Conservation (phyloP, 2,888 invertebrate genomes). For the Drosophila paramelanica region DNA sequence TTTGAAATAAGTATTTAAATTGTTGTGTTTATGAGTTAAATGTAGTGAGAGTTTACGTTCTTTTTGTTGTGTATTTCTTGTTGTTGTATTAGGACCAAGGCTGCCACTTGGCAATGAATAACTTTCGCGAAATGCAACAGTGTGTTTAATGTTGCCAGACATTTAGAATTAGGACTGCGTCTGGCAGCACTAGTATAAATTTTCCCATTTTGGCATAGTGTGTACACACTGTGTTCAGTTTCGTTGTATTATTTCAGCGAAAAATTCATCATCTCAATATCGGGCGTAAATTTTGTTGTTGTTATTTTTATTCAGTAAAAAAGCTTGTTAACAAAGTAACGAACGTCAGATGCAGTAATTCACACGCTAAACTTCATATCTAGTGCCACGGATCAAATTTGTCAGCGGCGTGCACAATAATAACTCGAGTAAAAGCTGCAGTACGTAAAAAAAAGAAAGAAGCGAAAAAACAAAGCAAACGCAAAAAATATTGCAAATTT, state of each 20-base stretch:
- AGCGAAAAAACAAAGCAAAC: slow-evolving; percentile 47
- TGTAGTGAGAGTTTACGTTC: slow-evolving; percentile 28
- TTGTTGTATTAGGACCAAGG: slow-evolving; percentile 25
- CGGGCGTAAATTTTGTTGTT: slow-evolving; percentile 55
- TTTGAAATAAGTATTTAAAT: slow-evolving; percentile 32
- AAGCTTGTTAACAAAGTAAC: slow-evolving; percentile 41
- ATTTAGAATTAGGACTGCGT: neutral
- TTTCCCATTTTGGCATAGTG: slow-evolving; percentile 35
- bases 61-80: slow-evolving; percentile 12
- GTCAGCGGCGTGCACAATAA: slow-evolving; percentile 34
- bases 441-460: slow-evolving; percentile 47
- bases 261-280: slow-evolving; percentile 59
- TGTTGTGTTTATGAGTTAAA: neutral
- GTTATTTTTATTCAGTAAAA: slow-evolving; percentile 56
- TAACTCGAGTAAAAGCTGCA: slow-evolving; percentile 44
- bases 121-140: slow-evolving; percentile 19
- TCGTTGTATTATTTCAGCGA: slow-evolving; percentile 59
- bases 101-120: slow-evolving; percentile 24
- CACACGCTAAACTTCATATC: slow-evolving; percentile 28
- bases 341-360: slow-evolving; percentile 36
- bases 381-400: slow-evolving; percentile 30
- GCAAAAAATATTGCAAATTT: slow-evolving; percentile 45
- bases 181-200: slow-evolving; percentile 29
- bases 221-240: slow-evolving; percentile 57
- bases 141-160: slow-evolving; percentile 26